Percentiles rank a stretch among this genome's conserved stretches.
Evolutionary conservation across 2,797 vertebrate genomes (phyloP).

Genomic region (Orientallactaga sibirica): DNA sequence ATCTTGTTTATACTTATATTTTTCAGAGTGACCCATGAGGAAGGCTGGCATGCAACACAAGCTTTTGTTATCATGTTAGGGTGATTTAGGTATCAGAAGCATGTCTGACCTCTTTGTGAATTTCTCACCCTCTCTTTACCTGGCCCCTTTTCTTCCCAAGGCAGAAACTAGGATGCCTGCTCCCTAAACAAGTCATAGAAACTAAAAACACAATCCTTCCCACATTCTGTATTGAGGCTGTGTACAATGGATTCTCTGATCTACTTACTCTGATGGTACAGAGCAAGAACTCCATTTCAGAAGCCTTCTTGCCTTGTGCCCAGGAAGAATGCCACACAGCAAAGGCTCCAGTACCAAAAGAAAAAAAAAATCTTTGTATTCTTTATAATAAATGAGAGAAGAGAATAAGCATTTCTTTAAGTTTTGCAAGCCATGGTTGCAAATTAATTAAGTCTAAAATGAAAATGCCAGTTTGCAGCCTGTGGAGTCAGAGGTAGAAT

Average conservation of each 20-base stretch:
- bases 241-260: background rate
- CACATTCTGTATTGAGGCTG: background rate
- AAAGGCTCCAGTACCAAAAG: background rate
- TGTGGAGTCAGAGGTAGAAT: background rate
- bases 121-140: background rate
- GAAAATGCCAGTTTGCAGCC: background rate
- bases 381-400: background rate
- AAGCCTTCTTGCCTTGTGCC: background rate
- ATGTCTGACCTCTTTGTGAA: background rate
- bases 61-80: background rate
- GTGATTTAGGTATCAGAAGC: background rate
- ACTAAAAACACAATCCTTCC: background rate
- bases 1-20: too few relatives aligned
- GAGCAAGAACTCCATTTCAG: background rate
- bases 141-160: background rate
- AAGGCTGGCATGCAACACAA: too few relatives aligned
- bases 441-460: background rate
- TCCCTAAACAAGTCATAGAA: background rate
- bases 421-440: background rate
- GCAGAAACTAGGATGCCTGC: background rate
- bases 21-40: too few relatives aligned
- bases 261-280: background rate
- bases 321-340: background rate
- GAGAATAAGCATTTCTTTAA: background rate
- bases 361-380: background rate